These are phyloP conservation scores for Sphecodes monilicornis DNA, from an alignment of 2,888 invertebrate genomes.

Conservation along the genomic window DNA sequence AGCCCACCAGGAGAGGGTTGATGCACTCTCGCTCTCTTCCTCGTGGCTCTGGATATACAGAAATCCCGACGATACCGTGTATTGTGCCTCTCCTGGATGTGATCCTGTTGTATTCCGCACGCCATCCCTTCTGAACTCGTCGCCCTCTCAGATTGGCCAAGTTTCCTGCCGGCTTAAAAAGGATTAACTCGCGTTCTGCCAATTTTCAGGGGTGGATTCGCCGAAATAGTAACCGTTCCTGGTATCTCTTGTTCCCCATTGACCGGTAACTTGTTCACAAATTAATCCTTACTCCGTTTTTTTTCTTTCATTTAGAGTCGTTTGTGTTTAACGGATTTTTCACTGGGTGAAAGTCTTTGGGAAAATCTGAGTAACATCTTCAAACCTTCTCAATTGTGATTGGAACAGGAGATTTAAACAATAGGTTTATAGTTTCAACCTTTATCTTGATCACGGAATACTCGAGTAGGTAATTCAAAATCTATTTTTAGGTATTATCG, in stretches of 20 bases:
- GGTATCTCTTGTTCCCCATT: background rate
- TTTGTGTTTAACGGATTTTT: background rate
- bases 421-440: background rate
- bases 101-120: slow-evolving; percentile 39
- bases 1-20: slow-evolving; percentile 59
- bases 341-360: background rate
- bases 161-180: background rate
- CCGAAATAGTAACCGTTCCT: background rate
- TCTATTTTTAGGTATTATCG: too few species aligned
- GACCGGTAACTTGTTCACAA: background rate
- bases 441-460: too few species aligned
- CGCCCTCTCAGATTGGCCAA: background rate
- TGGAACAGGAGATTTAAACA: background rate
- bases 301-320: too few species aligned
- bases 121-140: background rate
- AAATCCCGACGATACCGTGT: slow-evolving; percentile 64
- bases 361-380: background rate
- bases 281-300: too few species aligned
- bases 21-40: slow-evolving; percentile 61
- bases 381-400: background rate
- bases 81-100: slow-evolving; percentile 60
- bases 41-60: slow-evolving; percentile 46
- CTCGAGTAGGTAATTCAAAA: too few species aligned
- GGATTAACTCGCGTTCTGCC: background rate
- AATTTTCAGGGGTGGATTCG: background rate